Conservation (phyloP, 2,797 vertebrate genomes). For the Nasua narica region DNA sequence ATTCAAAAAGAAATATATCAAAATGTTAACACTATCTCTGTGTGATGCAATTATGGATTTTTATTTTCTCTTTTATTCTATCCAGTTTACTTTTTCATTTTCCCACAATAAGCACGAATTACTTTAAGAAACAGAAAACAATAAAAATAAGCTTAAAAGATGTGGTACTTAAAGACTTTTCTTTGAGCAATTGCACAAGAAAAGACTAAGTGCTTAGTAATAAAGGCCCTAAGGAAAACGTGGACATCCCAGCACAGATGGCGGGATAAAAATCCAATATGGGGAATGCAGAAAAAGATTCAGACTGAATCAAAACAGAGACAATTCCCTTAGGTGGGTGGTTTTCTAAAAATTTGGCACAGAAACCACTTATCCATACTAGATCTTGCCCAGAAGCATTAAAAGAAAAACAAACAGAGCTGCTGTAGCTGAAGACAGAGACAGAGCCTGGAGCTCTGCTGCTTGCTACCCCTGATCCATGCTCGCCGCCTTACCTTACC, state of each 20-base stretch:
- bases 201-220: background rate
- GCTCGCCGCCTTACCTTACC: too few species aligned
- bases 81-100: background rate
- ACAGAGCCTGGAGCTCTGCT: background rate
- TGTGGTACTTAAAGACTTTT: background rate
- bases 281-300: background rate
- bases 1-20: conserved; percentile 39
- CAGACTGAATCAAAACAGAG: conserved; percentile 55
- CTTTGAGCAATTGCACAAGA: conserved; percentile 34
- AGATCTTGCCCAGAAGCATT: conserved; percentile 27
- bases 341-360: conserved; percentile 43
- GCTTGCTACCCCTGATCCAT: background rate
- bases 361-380: background rate
- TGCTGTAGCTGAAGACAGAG: background rate
- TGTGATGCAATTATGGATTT: conserved; percentile 5
- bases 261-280: conserved; percentile 1
- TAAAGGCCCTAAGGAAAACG: background rate
- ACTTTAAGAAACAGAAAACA: conserved; percentile 45
- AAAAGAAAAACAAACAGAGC: conserved; percentile 39
- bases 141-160: background rate
- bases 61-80: conserved; percentile 45
- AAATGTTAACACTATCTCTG: conserved; percentile 4
- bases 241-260: background rate
- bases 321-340: conserved; percentile 39
- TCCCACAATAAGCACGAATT: background rate